Evolutionary conservation across 2,113 vertebrate genomes (phyloP).

Genomic region (Uropsilus gracilis): DNA sequence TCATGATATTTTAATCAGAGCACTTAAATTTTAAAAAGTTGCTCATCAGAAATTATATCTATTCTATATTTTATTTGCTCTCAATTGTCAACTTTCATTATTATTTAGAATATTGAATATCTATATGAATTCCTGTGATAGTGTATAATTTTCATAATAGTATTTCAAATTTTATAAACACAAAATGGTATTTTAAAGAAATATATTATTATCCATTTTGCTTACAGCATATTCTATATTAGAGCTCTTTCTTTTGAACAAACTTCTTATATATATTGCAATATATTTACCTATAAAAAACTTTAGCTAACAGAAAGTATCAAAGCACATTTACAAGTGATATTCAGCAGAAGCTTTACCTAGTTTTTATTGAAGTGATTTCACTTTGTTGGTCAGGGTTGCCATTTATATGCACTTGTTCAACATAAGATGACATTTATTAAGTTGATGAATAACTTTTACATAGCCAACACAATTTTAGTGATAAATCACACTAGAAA

Average conservation of each 20-base stretch:
- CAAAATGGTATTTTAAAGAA: neutral
- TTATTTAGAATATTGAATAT: neutral
- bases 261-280: neutral
- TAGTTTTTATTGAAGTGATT: slow-evolving; percentile 53
- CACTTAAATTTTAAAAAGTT: neutral
- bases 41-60: neutral
- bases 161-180: neutral
- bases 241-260: neutral
- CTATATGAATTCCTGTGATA: neutral
- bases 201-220: neutral
- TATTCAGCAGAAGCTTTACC: slow-evolving; percentile 19
- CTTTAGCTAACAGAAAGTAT: neutral
- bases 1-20: neutral
- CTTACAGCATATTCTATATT: neutral
- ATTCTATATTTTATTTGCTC: neutral
- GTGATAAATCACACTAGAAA: slow-evolving; percentile 60
- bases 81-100: neutral
- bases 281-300: neutral
- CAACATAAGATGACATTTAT: slow-evolving; percentile 49
- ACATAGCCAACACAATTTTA: slow-evolving; percentile 57
- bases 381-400: slow-evolving; percentile 55
- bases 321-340: neutral
- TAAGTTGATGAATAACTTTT: slow-evolving; percentile 59
- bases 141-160: neutral
- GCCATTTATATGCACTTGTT: slow-evolving; percentile 53